phyloP scores from a whole-genome alignment of 2,888 invertebrate genomes.

The Dinocampus coccinellae region DNA sequence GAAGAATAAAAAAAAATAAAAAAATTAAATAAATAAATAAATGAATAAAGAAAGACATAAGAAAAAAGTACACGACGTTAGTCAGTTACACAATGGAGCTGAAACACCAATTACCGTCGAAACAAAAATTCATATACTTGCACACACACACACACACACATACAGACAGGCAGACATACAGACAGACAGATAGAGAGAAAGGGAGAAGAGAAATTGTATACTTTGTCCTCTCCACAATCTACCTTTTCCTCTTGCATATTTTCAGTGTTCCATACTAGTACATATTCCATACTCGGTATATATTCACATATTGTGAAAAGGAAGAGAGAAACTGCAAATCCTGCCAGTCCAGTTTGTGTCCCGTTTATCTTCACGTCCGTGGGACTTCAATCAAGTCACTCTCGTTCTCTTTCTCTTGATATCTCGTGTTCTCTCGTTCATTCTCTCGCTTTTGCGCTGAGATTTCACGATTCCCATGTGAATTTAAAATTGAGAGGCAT shows the following conservation, averaged over 20 bases:
- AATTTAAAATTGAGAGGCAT: slow-evolving; percentile 11
- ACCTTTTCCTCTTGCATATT: not conserved
- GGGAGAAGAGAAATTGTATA: slow-evolving; percentile 20
- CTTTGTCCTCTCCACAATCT: slow-evolving; percentile 1
- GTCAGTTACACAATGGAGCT: slow-evolving; percentile 61
- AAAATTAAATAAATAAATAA: not conserved
- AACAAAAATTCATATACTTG: slow-evolving; percentile 25
- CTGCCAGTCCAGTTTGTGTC: slow-evolving; percentile 19
- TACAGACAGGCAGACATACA: too few species aligned
- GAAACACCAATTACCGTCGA: slow-evolving; percentile 35
- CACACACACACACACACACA: too few species aligned
- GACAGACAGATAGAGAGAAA: too few species aligned
- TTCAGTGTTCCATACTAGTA: not conserved
- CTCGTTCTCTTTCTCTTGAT: not conserved
- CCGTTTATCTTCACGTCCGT: slow-evolving; percentile 27
- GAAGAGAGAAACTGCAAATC: slow-evolving; percentile 15
- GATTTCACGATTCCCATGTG: slow-evolving; percentile 19
- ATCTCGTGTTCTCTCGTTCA: not conserved
- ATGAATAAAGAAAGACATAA: not conserved
- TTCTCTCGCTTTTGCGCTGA: not conserved
- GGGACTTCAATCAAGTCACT: slow-evolving; percentile 20
- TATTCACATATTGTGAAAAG: not conserved
- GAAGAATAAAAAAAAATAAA: slow-evolving; percentile 49
- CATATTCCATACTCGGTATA: not conserved
- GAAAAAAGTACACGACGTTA: slow-evolving; percentile 52